Evolutionary conservation across 2,888 invertebrate genomes (phyloP).

Genomic region (Drosophila demipolita): DNA sequence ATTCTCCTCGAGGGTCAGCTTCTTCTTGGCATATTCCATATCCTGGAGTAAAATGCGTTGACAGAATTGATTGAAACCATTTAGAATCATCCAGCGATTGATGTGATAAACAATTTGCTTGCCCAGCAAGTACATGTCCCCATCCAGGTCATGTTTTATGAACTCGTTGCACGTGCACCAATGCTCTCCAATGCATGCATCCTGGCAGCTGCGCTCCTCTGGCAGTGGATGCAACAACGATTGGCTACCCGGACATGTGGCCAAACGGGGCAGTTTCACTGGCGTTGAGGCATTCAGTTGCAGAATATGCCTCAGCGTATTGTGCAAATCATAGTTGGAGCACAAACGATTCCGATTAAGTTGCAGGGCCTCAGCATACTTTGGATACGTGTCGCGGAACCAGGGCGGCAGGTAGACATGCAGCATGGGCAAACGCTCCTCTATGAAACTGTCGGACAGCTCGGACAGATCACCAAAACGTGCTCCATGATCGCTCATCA

Average conservation of each 20-base stretch:
- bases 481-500: conserved; percentile 91
- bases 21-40: conserved; percentile 40
- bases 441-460: conserved; percentile 89
- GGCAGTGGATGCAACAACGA: conserved; percentile 87
- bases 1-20: conserved; percentile 18
- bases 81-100: conserved; percentile 52
- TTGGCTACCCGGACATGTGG: conserved; percentile 87
- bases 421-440: conserved; percentile 90
- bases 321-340: conserved; percentile 90
- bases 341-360: conserved; percentile 88
- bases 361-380: conserved; percentile 86
- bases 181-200: conserved; percentile 88
- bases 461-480: conserved; percentile 89
- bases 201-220: conserved; percentile 87
- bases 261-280: conserved; percentile 78
- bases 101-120: conserved; percentile 61
- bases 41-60: conserved; percentile 35
- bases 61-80: conserved; percentile 28
- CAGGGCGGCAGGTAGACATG: conserved; percentile 88
- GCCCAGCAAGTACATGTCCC: conserved; percentile 69
- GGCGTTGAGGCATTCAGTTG: conserved; percentile 78
- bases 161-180: conserved; percentile 90
- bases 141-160: conserved; percentile 82
- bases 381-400: conserved; percentile 86
- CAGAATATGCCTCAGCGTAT: conserved; percentile 88